A percentile compares a stretch with the other conserved stretches of the same genome.
phyloP scores from a whole-genome alignment of 1,140 invertebrate genomes.

The Drosophila willistoni region DNA sequence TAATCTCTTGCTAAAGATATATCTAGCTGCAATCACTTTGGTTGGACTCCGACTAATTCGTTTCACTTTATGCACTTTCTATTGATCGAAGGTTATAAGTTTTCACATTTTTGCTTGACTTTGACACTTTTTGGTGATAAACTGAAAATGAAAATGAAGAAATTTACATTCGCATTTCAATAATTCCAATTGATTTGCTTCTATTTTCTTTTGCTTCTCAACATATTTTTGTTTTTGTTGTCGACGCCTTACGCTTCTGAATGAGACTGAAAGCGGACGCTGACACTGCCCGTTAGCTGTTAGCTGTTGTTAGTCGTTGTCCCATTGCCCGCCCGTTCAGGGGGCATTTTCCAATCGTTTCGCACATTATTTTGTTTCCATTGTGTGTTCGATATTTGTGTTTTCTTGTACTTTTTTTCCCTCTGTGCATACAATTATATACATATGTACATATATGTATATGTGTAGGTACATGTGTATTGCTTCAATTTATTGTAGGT shows the following conservation, averaged over 20 bases:
- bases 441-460: slow-evolving; percentile 22
- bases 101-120: too few species aligned
- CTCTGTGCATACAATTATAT: slow-evolving; percentile 21
- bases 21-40: too few species aligned
- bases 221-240: slow-evolving; percentile 51
- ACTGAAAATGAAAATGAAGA: background rate
- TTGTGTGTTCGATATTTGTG: slow-evolving; percentile 80
- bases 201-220: slow-evolving; percentile 16
- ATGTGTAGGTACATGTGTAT: slow-evolving; percentile 47
- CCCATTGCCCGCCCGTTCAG: slow-evolving; percentile 35
- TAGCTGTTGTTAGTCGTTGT: slow-evolving; percentile 12
- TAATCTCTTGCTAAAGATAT: background rate
- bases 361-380: slow-evolving; percentile 78
- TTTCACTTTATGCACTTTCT: background rate
- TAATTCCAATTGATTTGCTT: slow-evolving; percentile 77
- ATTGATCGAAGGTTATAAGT: too few species aligned
- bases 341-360: slow-evolving; percentile 78
- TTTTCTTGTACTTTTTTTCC: slow-evolving; percentile 73
- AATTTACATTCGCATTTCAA: slow-evolving; percentile 39
- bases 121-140: background rate
- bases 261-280: slow-evolving; percentile 52
- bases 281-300: slow-evolving; percentile 60
- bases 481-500: slow-evolving; percentile 75
- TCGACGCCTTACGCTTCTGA: slow-evolving; percentile 72
- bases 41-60: too few species aligned